phyloP scores from a whole-genome alignment of 23 tunicate species.

The Styela clava region DNA sequence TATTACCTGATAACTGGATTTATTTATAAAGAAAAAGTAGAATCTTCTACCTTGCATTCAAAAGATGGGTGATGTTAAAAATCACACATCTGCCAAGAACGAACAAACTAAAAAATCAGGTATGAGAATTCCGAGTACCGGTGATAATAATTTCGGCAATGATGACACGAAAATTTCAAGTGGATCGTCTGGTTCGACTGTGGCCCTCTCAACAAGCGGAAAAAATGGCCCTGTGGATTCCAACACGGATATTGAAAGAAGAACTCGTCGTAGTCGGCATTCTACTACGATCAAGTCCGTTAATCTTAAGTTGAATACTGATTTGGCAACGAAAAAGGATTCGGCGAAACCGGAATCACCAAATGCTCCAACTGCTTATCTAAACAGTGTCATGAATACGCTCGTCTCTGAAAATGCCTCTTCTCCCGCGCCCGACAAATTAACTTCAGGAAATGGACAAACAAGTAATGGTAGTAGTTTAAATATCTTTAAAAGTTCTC shows the following conservation, averaged over 20 bases:
- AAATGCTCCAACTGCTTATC: conserved; percentile 8
- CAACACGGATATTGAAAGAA: neutral
- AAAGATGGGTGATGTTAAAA: neutral
- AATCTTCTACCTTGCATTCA: neutral
- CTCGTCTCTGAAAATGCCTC: neutral
- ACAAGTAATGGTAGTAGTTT: neutral
- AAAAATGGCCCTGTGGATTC: neutral
- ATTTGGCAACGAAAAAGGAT: neutral
- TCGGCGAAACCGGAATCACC: conserved; percentile 1
- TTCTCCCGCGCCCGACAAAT: conserved; percentile 3
- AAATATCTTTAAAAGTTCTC: neutral
- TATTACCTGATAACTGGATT: neutral
- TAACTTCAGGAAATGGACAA: neutral
- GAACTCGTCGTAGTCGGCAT: neutral
- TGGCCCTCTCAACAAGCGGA: neutral
- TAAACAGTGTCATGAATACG: conserved; percentile 12
- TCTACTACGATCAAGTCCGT: neutral
- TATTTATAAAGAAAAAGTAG: neutral
- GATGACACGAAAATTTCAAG: neutral
- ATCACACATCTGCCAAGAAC: neutral
- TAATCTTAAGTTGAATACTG: neutral
- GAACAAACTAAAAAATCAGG: neutral
- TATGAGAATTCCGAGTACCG: neutral
- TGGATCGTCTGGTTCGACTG: neutral
- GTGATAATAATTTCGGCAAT: neutral